Base-by-base conservation (phyloP, 1,140 invertebrate genomes). In the Lethrus apterus region DNA sequence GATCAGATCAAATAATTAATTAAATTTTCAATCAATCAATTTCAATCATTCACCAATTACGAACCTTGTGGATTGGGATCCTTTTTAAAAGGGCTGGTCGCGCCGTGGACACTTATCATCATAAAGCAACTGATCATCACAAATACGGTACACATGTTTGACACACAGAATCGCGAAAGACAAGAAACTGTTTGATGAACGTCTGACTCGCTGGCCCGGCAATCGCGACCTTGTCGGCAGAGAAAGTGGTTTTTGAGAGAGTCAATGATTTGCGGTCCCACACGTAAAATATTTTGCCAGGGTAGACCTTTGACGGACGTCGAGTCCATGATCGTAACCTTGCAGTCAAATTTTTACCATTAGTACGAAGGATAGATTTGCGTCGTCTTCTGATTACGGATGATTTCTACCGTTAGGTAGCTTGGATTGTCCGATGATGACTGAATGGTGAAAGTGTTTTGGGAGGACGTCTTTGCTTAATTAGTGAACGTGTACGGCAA, bases 261-360 rank as follows among this genome's bases (percentile, higher is more conserved):
- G 35, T 38, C 19, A 10, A 23, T 13, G 35, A 38, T 20, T n/a
- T n/a, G 24, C 24, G 24, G 24, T 7, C n/a, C 24, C 24, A 26
- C 24, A 26, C 24, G 5, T 7, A 7, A 7, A 26, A 7, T n/a
- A 26, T 7, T n/a, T 7, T 26, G 5, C n/a, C 24, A 7, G n/a
- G 24, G 24, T n/a, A n/a, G 24, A 26, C 7, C n/a, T 26, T 26
- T n/a, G 5, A 7, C 24, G 32, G 8, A 38, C 24, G 35, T 38
- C 20, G 35, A n/a, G 35, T 38, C 35, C 35, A 18, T 38, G 35
- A 38, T 38, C 35, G 35, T 38, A 38, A 38, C 35, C 35, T 38
- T 38, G 35, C 18, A n/a, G n/a, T n/a, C n/a, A n/a, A n/a, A n/a
- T n/a, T n/a, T n/a, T n/a, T n/a, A n/a, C n/a, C n/a, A n/a, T n/a